Conservation (phyloP, 53 echinoderm and acorn worm species). For the Glandiceps talaboti region DNA sequence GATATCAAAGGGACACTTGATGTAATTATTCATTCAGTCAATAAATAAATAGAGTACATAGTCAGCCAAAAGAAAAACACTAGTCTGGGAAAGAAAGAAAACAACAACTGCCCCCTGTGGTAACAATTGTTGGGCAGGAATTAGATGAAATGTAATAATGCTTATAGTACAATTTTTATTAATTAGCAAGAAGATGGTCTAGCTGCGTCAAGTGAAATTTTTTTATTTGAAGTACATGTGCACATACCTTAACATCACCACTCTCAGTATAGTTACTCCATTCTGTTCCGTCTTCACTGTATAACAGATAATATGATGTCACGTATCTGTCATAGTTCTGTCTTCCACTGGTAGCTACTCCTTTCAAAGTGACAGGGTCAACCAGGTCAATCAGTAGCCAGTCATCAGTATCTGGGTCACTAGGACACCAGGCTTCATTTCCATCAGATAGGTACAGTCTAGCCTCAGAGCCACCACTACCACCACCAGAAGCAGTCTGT, state of each 20-base stretch:
- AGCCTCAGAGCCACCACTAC: background rate
- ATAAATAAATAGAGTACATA: no score
- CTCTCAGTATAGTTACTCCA: conserved; percentile 40
- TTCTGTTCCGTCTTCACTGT: conserved; percentile 16
- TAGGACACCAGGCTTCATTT: conserved; percentile 4
- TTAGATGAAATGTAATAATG: no score
- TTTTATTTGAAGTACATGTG: no score
- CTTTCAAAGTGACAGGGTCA: conserved; percentile 35
- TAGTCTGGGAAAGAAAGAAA: no score
- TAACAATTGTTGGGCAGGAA: no score
- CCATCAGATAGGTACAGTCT: background rate
- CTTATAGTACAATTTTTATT: no score
- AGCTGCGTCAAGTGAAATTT: no score
- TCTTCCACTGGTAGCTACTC: conserved; percentile 40
- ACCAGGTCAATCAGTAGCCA: conserved; percentile 50
- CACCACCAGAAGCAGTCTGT: background rate
- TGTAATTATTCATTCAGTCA: no score
- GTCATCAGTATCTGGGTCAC: conserved; percentile 6
- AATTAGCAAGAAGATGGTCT: no score
- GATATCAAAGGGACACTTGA: no score
- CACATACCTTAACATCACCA: conserved; percentile 24
- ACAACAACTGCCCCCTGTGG: no score
- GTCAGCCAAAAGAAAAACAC: no score
- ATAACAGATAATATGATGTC: conserved; percentile 37
- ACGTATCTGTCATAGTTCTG: conserved; percentile 44